Base-by-base conservation (phyloP, 2,888 invertebrate species). In the Phalera bucephala region DNA sequence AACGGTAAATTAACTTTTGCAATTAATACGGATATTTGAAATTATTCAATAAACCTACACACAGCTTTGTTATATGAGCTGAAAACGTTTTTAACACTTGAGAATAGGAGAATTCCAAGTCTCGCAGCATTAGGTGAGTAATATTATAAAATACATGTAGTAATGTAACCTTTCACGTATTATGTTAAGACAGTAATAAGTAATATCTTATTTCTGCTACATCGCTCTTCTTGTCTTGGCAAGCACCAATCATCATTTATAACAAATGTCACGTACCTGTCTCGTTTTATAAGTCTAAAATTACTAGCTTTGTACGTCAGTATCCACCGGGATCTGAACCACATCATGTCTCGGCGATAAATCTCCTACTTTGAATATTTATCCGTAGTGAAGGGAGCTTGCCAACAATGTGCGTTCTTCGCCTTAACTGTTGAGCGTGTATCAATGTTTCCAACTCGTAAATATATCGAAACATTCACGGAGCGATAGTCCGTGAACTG, bases 391-490 rank as follows among this genome's bases (percentile, higher is more conserved):
- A 49, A 59, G 50, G 55, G 58, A 60, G 52, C 56, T 64, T 61
- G 66, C 66, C 69, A 69, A 57, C 60, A 51, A 61, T 61, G 58
- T 57, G 58, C 52, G 56, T 56, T 58, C 60, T 39, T 61, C 59
- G 58, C 45, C 45, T 56, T 57, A 57, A 51, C 59, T 54, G 54
- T 58, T 52, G 54, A 60, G 47, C 56, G 49, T 52, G 55, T 58
- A 70, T 63, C 63, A 64, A 60, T 52, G 64, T 58, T 63, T 65
- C 48, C 57, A 49, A 45, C 63, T 65, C 67, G 53, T 74, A 72
- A 74, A 78, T 71, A 67, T 62, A 69, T 72, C 65, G 57, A 48
- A 61, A 64, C 52, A 30, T 39, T 42, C 52, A 64, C 64, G 64
- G 61, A 67, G 23, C 5, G 12, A 43, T 39, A 62, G 69, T 69